phyloP scores from a whole-genome alignment of 2,888 invertebrate species.

The Acanthosepion esculentum region DNA sequence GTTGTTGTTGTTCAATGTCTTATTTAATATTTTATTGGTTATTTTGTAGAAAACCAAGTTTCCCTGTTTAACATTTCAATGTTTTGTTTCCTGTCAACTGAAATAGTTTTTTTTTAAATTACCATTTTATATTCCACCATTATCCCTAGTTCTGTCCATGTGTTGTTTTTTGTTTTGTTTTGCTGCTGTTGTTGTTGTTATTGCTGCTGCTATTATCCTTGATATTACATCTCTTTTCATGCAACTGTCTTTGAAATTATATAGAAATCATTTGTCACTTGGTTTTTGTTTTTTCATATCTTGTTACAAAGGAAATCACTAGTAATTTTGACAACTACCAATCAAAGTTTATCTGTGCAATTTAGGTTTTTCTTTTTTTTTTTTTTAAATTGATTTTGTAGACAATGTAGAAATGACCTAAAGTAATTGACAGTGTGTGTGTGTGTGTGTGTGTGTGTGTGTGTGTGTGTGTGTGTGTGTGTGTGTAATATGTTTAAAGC shows the following conservation, averaged over 20 bases:
- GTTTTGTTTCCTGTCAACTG: background rate
- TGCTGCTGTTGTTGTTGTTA: background rate
- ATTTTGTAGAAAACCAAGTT: background rate
- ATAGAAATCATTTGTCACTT: background rate
- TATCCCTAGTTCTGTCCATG: background rate
- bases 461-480: background rate
- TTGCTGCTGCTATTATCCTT: background rate
- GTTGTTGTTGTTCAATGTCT: background rate
- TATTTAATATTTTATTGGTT: background rate
- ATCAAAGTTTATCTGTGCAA: background rate
- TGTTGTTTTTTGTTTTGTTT: background rate
- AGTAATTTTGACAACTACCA: background rate
- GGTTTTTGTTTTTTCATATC: background rate
- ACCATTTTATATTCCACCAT: background rate
- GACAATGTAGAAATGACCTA: background rate
- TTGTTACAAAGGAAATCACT: constrained; percentile 23
- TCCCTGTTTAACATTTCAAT: background rate
- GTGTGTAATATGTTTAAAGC: background rate
- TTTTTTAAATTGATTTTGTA: background rate
- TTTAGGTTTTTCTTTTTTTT: background rate
- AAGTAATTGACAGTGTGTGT: background rate
- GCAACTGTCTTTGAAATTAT: background rate
- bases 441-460: background rate
- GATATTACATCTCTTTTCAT: background rate
- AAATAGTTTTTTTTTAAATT: background rate